Evolutionary conservation across 2,888 invertebrate species (phyloP).

Genomic region (Schrankia costaestrigalis): DNA sequence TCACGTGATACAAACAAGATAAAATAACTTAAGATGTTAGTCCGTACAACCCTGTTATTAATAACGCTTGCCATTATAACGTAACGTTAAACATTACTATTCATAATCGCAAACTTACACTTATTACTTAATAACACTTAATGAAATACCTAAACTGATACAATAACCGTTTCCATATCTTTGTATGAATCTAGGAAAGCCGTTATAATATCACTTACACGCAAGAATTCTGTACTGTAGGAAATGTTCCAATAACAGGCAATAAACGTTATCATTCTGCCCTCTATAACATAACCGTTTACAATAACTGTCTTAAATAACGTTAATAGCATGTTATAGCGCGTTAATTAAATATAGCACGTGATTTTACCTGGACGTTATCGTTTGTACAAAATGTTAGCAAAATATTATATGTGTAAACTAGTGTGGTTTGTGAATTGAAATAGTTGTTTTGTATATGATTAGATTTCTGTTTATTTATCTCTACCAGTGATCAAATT

Average conservation of each 20-base stretch:
- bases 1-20: too few species aligned
- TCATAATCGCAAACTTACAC: background rate
- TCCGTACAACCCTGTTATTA: too few species aligned
- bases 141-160: conserved; percentile 1
- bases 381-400: background rate
- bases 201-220: conserved; percentile 20
- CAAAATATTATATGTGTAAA: background rate
- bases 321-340: conserved; percentile 8
- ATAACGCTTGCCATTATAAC: too few species aligned
- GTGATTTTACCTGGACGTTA: conserved; percentile 14
- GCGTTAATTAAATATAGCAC: conserved; percentile 22
- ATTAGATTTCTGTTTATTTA: too few species aligned
- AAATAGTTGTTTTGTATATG: too few species aligned
- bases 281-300: conserved; percentile 20
- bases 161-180: conserved; percentile 4
- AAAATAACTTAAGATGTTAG: too few species aligned
- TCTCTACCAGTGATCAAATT: too few species aligned
- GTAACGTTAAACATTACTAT: too few species aligned
- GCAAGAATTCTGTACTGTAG: conserved; percentile 17
- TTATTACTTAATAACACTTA: conserved; percentile 3
- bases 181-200: conserved; percentile 3
- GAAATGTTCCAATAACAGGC: conserved; percentile 17
- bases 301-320: conserved; percentile 22
- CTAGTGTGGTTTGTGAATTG: background rate
- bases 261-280: conserved; percentile 23